phyloP scores from a whole-genome alignment of 1,140 invertebrate species.

The Leptestheria dahalacensis region DNA sequence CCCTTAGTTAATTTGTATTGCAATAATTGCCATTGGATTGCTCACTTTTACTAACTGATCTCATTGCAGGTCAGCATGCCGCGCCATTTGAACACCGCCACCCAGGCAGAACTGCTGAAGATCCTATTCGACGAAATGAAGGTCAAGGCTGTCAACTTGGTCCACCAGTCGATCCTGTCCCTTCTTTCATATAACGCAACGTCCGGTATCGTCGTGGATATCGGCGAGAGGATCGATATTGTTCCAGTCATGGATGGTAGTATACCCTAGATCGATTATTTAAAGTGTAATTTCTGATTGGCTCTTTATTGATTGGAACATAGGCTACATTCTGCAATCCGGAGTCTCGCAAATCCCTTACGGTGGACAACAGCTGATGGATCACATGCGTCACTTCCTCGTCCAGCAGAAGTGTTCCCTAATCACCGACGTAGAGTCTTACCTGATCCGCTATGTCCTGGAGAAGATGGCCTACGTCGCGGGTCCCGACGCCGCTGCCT shows the following conservation, averaged over 20 bases:
- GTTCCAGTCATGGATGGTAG: conserved; percentile 43
- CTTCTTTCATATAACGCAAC: conserved; percentile 45
- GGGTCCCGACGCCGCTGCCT: conserved; percentile 25
- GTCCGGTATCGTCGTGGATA: conserved; percentile 45
- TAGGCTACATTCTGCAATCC: conserved; percentile 32
- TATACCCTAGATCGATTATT: too few relatives aligned
- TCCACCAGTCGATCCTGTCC: conserved; percentile 40
- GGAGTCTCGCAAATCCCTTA: conserved; percentile 35
- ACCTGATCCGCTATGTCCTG: conserved; percentile 23
- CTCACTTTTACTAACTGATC: too few relatives aligned
- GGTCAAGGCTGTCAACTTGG: conserved; percentile 32
- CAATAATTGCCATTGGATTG: too few relatives aligned
- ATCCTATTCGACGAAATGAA: conserved; percentile 28
- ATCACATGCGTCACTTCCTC: conserved; percentile 31
- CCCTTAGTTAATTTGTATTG: neutral
- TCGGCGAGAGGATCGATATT: conserved; percentile 44
- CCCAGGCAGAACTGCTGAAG: conserved; percentile 30
- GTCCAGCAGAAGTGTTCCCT: conserved; percentile 24
- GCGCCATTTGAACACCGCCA: conserved; percentile 30
- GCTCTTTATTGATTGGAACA: too few relatives aligned
- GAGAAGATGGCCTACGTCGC: conserved; percentile 36
- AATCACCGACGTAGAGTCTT: conserved; percentile 23
- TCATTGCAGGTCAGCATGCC: conserved; percentile 32
- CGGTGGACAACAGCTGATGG: conserved; percentile 36
- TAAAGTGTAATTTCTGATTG: too few relatives aligned